Conservation (phyloP, 2,888 invertebrate species). For the Xanthia togata region DNA sequence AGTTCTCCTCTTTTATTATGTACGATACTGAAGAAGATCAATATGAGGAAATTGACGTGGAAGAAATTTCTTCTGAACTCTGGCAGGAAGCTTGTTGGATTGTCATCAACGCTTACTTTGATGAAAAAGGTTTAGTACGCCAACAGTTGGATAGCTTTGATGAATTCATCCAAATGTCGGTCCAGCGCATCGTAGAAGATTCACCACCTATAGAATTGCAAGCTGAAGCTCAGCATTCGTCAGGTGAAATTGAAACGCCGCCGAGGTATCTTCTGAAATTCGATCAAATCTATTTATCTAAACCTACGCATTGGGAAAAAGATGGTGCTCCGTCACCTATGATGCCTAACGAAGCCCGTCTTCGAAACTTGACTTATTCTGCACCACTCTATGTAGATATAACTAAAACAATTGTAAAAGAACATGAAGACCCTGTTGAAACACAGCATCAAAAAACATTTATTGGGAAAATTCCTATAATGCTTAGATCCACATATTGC, state of each 20-base stretch:
- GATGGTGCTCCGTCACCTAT: slow-evolving; percentile 99
- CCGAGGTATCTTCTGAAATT: slow-evolving; percentile 98
- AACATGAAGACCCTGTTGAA: slow-evolving; percentile 96
- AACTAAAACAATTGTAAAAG: slow-evolving; percentile 98
- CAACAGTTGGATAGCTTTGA: slow-evolving; percentile 99
- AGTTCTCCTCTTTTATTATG: slow-evolving; percentile 74
- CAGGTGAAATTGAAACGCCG: slow-evolving; percentile 97
- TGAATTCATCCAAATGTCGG: slow-evolving; percentile 99
- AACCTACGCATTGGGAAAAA: slow-evolving; percentile 99
- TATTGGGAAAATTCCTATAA: slow-evolving; percentile 99
- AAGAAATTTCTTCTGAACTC: slow-evolving; percentile 98
- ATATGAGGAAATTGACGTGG: slow-evolving; percentile 96
- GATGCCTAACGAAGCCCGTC: slow-evolving; percentile 99
- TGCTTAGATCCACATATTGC: slow-evolving; percentile 99
- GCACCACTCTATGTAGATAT: slow-evolving; percentile 99
- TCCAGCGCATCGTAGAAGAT: slow-evolving; percentile 99
- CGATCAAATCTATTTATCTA: slow-evolving; percentile 99
- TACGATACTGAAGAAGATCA: slow-evolving; percentile 90
- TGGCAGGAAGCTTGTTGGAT: slow-evolving; percentile 99
- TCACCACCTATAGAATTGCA: slow-evolving; percentile 99
- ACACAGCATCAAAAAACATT: slow-evolving; percentile 94
- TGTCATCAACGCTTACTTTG: slow-evolving; percentile 99
- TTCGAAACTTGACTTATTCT: slow-evolving; percentile 99
- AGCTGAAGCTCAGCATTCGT: slow-evolving; percentile 99
- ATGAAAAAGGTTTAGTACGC: slow-evolving; percentile 99